These are phyloP conservation scores for Crambe crambe DNA, from an alignment of 37 sponge, comb jelly and placozoan species.

Conservation along the genomic window DNA sequence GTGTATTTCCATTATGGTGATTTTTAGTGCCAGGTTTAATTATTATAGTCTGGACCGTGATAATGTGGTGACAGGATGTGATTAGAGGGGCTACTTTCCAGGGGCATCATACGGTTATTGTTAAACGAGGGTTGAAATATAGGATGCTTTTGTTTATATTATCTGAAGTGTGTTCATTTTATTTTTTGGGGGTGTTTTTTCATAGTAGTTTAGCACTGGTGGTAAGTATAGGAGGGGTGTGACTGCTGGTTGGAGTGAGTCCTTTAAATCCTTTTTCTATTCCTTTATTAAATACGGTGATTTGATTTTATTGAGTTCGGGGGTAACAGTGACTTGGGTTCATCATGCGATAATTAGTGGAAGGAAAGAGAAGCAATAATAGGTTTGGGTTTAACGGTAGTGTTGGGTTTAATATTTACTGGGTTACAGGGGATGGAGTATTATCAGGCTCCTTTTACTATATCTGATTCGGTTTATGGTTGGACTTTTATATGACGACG, in stretches of 20 bases:
- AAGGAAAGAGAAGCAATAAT: slow-evolving; percentile 56
- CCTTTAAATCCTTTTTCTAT: slow-evolving; percentile 69
- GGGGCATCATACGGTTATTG: slow-evolving; percentile 74
- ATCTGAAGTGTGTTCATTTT: slow-evolving; percentile 77
- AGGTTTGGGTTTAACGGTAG: no score
- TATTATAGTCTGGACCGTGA: slow-evolving; percentile 59
- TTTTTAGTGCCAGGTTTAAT: slow-evolving; percentile 60
- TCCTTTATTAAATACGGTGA: slow-evolving; percentile 77
- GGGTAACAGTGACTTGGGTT: slow-evolving; percentile 75
- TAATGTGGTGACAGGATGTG: slow-evolving; percentile 77
- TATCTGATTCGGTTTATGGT: no score
- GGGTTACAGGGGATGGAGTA: slow-evolving; percentile 75
- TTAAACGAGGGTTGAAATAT: slow-evolving; percentile 76
- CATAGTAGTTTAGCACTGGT: slow-evolving; percentile 78
- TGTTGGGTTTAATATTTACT: slow-evolving; percentile 74
- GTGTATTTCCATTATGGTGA: slow-evolving; percentile 81
- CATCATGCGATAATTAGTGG: slow-evolving; percentile 84
- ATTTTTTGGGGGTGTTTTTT: slow-evolving; percentile 85
- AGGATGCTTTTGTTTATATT: slow-evolving; percentile 84
- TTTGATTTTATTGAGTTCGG: no score
- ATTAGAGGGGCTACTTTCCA: slow-evolving; percentile 71
- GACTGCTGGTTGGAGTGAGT: slow-evolving; percentile 63
- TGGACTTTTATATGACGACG: slow-evolving; percentile 80
- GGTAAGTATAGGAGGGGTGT: slow-evolving; percentile 71
- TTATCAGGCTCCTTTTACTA: no score